Percentiles rank a stretch among this genome's conserved stretches.
Evolutionary conservation across 2,888 invertebrate species (phyloP).

Genomic region (Clitarchus hookeri): DNA sequence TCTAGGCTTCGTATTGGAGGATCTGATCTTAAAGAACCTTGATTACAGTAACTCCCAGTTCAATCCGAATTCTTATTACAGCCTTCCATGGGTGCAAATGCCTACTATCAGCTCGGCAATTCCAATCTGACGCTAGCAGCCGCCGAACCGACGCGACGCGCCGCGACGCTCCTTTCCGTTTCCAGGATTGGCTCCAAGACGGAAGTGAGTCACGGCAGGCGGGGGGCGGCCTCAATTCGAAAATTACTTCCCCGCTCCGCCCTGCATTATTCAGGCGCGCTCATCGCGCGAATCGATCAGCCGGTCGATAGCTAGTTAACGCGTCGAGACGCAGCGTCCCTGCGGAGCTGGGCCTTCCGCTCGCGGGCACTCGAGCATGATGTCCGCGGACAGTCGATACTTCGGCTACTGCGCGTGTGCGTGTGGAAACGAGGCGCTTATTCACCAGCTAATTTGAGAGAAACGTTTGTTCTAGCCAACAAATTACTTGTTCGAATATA

Average conservation of each 20-base stretch:
- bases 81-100: neutral
- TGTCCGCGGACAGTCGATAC: too few relatives aligned
- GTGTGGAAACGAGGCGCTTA: too few relatives aligned
- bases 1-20: too few relatives aligned
- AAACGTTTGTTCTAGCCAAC: too few relatives aligned
- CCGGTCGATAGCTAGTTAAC: constrained; percentile 3
- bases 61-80: neutral
- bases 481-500: too few relatives aligned
- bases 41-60: neutral
- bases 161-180: neutral
- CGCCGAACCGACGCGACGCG: neutral
- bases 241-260: neutral
- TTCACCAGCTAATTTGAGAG: too few relatives aligned
- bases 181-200: neutral
- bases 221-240: neutral
- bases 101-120: neutral
- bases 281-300: neutral
- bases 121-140: neutral
- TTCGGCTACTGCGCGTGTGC: too few relatives aligned
- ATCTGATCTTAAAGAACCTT: neutral
- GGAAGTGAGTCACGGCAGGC: neutral
- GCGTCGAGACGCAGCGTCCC: neutral
- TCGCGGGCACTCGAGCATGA: too few relatives aligned
- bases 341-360: neutral
- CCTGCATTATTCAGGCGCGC: neutral